Percentiles rank a stretch among this genome's conserved stretches.
Evolutionary conservation across 2,113 vertebrate species (phyloP).

Genomic region (Ochotona curzoniae): DNA sequence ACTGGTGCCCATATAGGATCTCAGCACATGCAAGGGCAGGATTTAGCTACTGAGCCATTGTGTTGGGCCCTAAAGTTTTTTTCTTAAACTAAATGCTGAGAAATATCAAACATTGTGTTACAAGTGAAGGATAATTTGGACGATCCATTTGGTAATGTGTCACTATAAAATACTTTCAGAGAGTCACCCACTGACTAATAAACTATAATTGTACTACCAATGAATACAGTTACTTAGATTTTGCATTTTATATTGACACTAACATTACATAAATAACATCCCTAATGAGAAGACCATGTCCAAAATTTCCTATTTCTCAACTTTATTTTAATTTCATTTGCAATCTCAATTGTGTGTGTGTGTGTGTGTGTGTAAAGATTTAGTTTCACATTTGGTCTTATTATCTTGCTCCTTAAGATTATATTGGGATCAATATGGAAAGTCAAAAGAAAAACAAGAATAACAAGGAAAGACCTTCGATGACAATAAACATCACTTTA

Average conservation of each 20-base stretch:
- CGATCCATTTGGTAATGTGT: not conserved
- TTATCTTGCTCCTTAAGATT: slow-evolving; percentile 21
- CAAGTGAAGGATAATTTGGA: not conserved
- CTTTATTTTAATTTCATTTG: slow-evolving; percentile 10
- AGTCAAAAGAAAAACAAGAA: not conserved
- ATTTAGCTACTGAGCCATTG: too few species aligned
- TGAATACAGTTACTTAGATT: not conserved
- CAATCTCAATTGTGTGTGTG: not conserved
- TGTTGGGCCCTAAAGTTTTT: not conserved
- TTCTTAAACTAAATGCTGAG: not conserved
- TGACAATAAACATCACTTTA: slow-evolving; percentile 35
- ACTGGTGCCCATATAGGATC: too few species aligned
- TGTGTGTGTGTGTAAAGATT: not conserved
- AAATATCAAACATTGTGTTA: not conserved
- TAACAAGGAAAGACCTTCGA: not conserved
- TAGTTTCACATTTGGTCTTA: slow-evolving; percentile 1
- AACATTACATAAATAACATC: not conserved
- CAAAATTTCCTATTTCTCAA: slow-evolving; percentile 3
- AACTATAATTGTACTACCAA: not conserved
- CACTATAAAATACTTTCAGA: not conserved
- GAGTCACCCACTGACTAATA: not conserved
- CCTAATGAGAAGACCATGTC: not conserved
- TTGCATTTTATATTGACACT: not conserved
- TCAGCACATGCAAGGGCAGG: too few species aligned
- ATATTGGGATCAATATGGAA: slow-evolving; percentile 24